Conservation (phyloP, 2,888 invertebrate genomes). For the Cheilosia scutellata region DNA sequence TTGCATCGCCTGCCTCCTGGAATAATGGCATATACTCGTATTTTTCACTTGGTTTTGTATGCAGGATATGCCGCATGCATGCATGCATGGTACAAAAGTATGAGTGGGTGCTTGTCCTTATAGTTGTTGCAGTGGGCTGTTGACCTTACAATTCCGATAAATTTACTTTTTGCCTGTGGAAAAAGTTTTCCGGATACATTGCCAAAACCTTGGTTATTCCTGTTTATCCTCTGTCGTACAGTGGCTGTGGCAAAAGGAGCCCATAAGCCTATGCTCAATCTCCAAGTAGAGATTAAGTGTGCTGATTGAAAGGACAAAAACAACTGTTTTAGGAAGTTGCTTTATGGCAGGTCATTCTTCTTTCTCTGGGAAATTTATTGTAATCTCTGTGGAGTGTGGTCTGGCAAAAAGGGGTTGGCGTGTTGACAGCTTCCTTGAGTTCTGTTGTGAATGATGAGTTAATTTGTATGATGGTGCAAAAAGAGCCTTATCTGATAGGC, state of each 20-base stretch:
- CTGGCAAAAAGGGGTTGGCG: not conserved
- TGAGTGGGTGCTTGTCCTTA: conserved; percentile 71
- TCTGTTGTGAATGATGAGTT: conserved; percentile 8
- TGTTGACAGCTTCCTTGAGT: conserved; percentile 32
- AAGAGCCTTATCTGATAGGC: not conserved
- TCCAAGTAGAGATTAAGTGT: conserved; percentile 58
- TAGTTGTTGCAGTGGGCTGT: conserved; percentile 22
- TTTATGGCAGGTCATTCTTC: conserved; percentile 52
- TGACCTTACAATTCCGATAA: conserved; percentile 58
- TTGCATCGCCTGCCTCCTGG: conserved; percentile 59
- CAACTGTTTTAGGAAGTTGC: conserved; percentile 41
- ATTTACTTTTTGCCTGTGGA: conserved; percentile 43
- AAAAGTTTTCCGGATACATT: conserved; percentile 47
- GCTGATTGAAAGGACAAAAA: conserved; percentile 59
- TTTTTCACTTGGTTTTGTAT: conserved; percentile 48
- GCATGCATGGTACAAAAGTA: conserved; percentile 19
- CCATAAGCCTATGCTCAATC: conserved; percentile 55
- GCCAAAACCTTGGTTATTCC: conserved; percentile 56
- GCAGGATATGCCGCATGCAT: conserved; percentile 67
- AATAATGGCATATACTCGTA: conserved; percentile 38
- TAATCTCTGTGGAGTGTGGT: conserved; percentile 31
- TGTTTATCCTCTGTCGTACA: conserved; percentile 36
- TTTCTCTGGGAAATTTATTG: conserved; percentile 27
- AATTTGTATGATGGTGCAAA: conserved; percentile 11
- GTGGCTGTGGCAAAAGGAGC: conserved; percentile 10